Evolutionary conservation across 2,888 invertebrate genomes (phyloP), one percentile per base, ranked within the genome.

Genomic region (Rotaria magnacalcarata): DNA sequence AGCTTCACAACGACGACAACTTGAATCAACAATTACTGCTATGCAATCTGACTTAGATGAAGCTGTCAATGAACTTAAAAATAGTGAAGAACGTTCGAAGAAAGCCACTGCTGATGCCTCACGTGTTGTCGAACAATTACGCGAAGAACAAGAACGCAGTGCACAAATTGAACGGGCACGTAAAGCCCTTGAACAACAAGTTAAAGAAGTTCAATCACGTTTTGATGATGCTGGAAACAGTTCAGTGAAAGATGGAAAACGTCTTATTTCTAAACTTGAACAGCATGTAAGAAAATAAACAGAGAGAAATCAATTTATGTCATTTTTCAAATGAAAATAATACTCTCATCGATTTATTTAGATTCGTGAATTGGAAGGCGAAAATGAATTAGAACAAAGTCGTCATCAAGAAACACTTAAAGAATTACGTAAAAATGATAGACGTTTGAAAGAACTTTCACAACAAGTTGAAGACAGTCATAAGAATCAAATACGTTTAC

Each of bases 401-500:
- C 95, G 97, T 93, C 97, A 97, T 93, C 96, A 96, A 89, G 97
- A 97, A 92, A 96, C 97, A 90, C 96, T 96, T 93, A 97, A 97
- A 96, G 96, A 96, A 93, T 94, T 96, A 92, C 95, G 97, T 92
- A 97, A 97, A 93, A 95, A 96, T 89, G 97, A 97, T 92, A 95
- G 92, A 85, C 96, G 97, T 92, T 95, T 97, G 92, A 97, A 97
- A 94, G 97, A 97, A 93, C 93, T 97, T 91, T 95, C 95, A 93
- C 96, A 96, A 96, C 94, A 96, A 88, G 88, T 96, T 88, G 97
- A 99, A 91, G 99, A 99, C 92, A 98, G 99, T 93, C 96, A 97
- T 93, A 99, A 99, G 94, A 97, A 97, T 93, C 97, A 98, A 93
- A 97, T 98, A 92, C 96, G 97, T 91, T 96, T 98, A 95, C 97